A percentile compares a stretch with the other conserved stretches of the same genome.
Evolutionary conservation across 2,888 invertebrate species (phyloP).

Genomic region (Trachelus iudaicus): DNA sequence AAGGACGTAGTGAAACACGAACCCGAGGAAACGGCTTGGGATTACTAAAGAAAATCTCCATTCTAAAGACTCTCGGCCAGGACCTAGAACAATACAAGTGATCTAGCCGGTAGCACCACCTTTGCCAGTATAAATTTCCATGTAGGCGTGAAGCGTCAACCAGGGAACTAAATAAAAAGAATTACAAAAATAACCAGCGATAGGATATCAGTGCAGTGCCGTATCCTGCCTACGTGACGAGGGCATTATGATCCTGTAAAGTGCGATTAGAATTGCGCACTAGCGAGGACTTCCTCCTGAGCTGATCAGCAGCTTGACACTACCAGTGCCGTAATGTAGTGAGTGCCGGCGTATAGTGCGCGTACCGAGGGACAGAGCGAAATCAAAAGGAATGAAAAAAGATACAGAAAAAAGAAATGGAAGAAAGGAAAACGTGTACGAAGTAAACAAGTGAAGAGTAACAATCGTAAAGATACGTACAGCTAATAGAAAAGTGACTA

Average conservation of each 20-base stretch:
- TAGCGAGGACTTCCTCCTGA: no score
- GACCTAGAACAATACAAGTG: no score
- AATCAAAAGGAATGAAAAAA: slow-evolving; percentile 40
- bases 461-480: no score
- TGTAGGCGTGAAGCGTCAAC: no score
- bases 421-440: not conserved
- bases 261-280: no score
- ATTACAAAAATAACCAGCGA: slow-evolving; percentile 11
- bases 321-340: no score
- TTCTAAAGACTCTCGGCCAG: no score
- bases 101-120: no score
- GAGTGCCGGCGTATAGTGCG: not conserved
- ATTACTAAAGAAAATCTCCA: slow-evolving; percentile 44
- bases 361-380: slow-evolving; percentile 34
- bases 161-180: not conserved
- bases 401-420: not conserved
- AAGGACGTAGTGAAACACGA: slow-evolving; percentile 61
- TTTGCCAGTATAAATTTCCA: no score
- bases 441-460: not conserved
- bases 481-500: no score
- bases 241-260: slow-evolving; percentile 54
- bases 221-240: slow-evolving; percentile 62
- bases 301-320: no score
- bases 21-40: slow-evolving; percentile 60
- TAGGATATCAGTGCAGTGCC: slow-evolving; percentile 43